Base-by-base conservation (phyloP, 2,113 vertebrate species). In the Pelecanoides urinatrix region DNA sequence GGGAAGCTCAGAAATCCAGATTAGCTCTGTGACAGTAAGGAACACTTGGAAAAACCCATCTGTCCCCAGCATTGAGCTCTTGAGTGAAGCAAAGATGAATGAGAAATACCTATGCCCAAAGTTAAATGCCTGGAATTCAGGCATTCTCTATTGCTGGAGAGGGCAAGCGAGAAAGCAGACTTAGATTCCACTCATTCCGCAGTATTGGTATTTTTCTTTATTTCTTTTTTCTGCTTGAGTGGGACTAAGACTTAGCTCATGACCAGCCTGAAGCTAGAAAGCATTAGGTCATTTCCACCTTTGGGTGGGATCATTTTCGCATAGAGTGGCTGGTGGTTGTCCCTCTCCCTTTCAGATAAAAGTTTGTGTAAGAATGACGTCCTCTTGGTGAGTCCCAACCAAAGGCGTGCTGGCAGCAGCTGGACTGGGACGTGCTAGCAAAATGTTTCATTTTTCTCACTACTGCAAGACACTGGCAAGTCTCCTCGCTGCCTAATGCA, bases 251-350 rank as follows among this genome's bases (percentile, higher is more conserved):
- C 20, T 63, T 55, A 76, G 42, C 32, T 91, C 58, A 74, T 50
- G 7, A 53, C 38, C 47, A 70, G 53, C 49, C 36, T 85, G 36
- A 75, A 23, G 5, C 52, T 83, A 73, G 67, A 88, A 88, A 55
- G 22, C 20, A 74, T 88, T 70, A 92, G 59, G 85, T 86, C 59
- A 83, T 92, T 95, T 91, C 93, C 91, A 94, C 83, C 73, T 95
- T 95, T 89, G 83, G 84, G 84, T 91, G 92, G 75, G 82, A 83
- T 84, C 49, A 25, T 45, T 92, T 96, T 82, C 78, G 70, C 61
- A 77, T 2, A n/a, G 45, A 52, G 47, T 44, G 25, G 49, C 66
- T 61, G 23, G 14, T 74, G 49, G 67, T 34, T 93, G 47, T 71
- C 75, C 58, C n/a, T 93, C 75, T 92, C 45, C 45, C 42, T 95